phyloP scores from a whole-genome alignment of 2,113 vertebrate species.

The Myrmecophaga tridactyla region DNA sequence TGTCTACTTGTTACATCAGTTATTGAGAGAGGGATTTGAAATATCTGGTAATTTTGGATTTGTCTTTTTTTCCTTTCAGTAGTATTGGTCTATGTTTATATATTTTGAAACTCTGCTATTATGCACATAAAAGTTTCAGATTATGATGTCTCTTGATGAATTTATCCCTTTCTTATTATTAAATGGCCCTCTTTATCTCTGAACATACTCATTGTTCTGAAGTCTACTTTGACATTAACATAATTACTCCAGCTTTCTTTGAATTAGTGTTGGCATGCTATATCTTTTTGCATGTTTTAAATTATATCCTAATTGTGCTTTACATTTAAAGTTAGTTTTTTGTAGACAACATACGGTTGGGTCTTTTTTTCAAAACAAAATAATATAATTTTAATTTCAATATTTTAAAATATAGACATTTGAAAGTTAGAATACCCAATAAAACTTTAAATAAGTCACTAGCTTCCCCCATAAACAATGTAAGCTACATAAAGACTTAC shows the following conservation, averaged over 20 bases:
- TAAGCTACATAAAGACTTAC: constrained; percentile 87
- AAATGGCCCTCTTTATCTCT: neutral
- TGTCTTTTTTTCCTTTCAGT: neutral
- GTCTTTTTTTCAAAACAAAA: constrained; percentile 84
- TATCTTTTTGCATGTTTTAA: neutral
- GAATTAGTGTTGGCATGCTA: too few relatives aligned
- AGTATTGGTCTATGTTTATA: neutral
- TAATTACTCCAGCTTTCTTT: neutral
- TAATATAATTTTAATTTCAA: constrained; percentile 88
- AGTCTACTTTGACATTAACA: neutral
- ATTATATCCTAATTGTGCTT: neutral
- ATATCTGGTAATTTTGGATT: neutral
- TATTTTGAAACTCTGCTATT: neutral
- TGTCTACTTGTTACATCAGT: neutral
- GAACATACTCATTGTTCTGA: neutral
- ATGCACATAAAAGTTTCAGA: neutral
- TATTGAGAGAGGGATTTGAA: neutral
- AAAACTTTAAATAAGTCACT: constrained; percentile 88
- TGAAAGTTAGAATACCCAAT: constrained; percentile 86
- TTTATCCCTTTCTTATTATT: neutral
- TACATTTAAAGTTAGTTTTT: neutral
- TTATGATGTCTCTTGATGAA: neutral
- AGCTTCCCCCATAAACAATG: constrained; percentile 82
- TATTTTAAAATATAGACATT: constrained; percentile 88
- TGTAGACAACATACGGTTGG: neutral